Evolutionary conservation across 2,113 vertebrate species (phyloP).

Genomic region (Ia io): DNA sequence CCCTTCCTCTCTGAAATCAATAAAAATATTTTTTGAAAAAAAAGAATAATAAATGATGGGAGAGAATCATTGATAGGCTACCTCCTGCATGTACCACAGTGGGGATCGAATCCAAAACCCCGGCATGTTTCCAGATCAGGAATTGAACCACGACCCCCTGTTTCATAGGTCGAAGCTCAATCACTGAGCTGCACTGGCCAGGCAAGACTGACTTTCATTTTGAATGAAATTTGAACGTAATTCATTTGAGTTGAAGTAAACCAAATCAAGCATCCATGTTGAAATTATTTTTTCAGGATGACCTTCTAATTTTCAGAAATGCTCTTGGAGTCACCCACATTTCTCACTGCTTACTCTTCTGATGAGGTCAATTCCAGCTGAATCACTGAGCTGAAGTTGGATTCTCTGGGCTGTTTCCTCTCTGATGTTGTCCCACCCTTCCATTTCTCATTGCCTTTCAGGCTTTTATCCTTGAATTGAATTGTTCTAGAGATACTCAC

Average conservation of each 20-base stretch:
- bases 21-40: too few species aligned
- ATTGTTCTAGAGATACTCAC: background rate
- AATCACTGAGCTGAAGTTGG: background rate
- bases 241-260: background rate
- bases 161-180: too few species aligned
- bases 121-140: too few species aligned
- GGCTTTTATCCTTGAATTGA: background rate
- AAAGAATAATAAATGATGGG: too few species aligned
- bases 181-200: too few species aligned
- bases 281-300: background rate
- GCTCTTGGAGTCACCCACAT: too few species aligned
- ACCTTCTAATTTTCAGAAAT: background rate
- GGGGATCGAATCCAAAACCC: too few species aligned
- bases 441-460: background rate
- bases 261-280: background rate
- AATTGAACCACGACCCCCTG: too few species aligned
- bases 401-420: background rate
- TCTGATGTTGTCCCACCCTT: background rate
- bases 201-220: background rate
- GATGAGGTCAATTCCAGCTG: fast-evolving
- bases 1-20: too few species aligned
- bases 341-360: background rate
- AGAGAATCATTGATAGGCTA: too few species aligned
- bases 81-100: too few species aligned
- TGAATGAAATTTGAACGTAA: constrained; percentile 14